Conservation (phyloP, 1,140 invertebrate species). For the Melanaphis sacchari region DNA sequence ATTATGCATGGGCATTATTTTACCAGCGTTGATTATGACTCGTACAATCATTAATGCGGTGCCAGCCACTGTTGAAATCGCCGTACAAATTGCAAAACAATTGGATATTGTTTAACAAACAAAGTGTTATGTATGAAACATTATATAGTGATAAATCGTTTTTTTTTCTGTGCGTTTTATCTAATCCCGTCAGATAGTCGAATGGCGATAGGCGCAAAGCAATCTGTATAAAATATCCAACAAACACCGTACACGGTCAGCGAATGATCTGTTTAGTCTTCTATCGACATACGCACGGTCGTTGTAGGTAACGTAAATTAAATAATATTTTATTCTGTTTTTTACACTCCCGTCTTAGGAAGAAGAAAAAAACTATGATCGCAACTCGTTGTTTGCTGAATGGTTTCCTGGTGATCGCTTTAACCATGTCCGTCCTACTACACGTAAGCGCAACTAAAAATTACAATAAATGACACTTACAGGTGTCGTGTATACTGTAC, state of each 20-base stretch:
- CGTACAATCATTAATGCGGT: neutral
- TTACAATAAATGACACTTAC: neutral
- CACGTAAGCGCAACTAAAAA: conserved; percentile 34
- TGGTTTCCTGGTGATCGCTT: neutral
- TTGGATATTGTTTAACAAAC: conserved; percentile 6
- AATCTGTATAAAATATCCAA: neutral
- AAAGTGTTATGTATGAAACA: neutral
- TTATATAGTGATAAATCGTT: neutral
- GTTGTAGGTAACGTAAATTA: neutral
- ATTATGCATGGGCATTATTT: neutral
- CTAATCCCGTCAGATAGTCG: neutral
- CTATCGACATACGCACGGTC: neutral
- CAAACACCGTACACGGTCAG: neutral
- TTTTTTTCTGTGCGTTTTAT: neutral
- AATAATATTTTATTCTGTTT: neutral
- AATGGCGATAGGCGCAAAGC: neutral
- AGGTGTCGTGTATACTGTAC: neutral
- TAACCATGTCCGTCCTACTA: neutral
- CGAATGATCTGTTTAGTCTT: neutral
- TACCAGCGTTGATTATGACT: neutral
- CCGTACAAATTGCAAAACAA: neutral
- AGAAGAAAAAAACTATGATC: neutral
- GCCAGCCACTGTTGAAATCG: neutral
- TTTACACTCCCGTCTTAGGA: neutral
- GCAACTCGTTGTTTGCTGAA: neutral